Evolutionary conservation across 2,797 vertebrate genomes (phyloP).

Genomic region (Melanotaenia nigrans): DNA sequence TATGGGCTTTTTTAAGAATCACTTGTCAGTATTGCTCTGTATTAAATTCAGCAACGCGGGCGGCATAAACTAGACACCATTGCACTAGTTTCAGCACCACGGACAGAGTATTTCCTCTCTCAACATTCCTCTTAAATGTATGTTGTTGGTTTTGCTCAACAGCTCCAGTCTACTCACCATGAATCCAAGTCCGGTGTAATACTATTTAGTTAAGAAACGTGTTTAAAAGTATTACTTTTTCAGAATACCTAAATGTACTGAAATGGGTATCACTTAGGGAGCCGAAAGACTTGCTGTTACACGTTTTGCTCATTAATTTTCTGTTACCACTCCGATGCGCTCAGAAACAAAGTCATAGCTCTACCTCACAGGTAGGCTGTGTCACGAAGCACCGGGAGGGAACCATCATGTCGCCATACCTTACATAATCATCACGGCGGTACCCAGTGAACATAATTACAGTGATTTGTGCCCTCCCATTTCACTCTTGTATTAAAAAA

Average conservation of each 20-base stretch:
- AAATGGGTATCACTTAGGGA: slow-evolving; percentile 51
- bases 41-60: slow-evolving; percentile 46
- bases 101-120: slow-evolving; percentile 28
- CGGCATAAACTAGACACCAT: not conserved
- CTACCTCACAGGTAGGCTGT: slow-evolving; percentile 53
- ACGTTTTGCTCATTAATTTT: slow-evolving; percentile 72
- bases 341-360: slow-evolving; percentile 63
- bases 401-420: slow-evolving; percentile 68
- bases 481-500: slow-evolving; percentile 81
- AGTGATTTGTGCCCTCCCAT: slow-evolving; percentile 81
- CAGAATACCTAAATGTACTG: slow-evolving; percentile 43
- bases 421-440: slow-evolving; percentile 74
- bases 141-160: slow-evolving; percentile 3
- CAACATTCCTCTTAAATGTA: not conserved
- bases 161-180: slow-evolving; percentile 6
- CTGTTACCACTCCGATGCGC: slow-evolving; percentile 70
- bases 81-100: slow-evolving; percentile 31
- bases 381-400: slow-evolving; percentile 58
- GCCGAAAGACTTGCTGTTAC: slow-evolving; percentile 61
- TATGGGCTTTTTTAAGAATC: slow-evolving; percentile 11
- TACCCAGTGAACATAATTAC: slow-evolving; percentile 78
- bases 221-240: slow-evolving; percentile 32
- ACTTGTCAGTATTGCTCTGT: slow-evolving; percentile 16
- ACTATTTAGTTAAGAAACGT: slow-evolving; percentile 24
- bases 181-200: slow-evolving; percentile 10